These are phyloP conservation scores for Pituophis catenifer DNA, from an alignment of 2,113 vertebrate species.

Conservation along the genomic window DNA sequence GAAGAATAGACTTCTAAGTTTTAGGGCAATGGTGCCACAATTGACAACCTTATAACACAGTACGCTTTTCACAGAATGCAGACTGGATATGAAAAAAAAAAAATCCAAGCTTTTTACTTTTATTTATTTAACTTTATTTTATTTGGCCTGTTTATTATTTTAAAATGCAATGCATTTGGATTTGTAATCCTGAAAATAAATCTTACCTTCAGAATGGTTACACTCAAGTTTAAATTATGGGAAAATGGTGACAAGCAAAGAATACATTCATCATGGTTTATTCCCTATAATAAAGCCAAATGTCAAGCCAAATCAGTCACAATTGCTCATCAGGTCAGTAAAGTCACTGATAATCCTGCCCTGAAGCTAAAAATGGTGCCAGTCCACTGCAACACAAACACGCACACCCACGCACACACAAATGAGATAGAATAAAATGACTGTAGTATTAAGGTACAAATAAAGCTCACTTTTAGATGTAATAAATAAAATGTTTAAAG, in stretches of 20 bases:
- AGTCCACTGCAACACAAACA: constrained; percentile 25
- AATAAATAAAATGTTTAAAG: constrained; percentile 48
- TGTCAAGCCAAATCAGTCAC: constrained; percentile 54
- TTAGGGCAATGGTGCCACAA: not conserved
- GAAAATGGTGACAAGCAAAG: constrained; percentile 58
- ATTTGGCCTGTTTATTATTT: constrained; percentile 76
- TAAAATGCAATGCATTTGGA: constrained; percentile 76
- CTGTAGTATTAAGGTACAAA: constrained; percentile 50
- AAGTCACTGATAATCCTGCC: constrained; percentile 49
- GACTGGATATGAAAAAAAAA: not conserved
- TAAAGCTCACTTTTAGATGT: constrained; percentile 49
- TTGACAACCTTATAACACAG: not conserved
- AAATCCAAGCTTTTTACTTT: not conserved
- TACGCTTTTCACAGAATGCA: not conserved
- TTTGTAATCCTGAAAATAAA: constrained; percentile 78
- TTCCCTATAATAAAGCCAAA: constrained; percentile 60
- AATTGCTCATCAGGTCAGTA: constrained; percentile 48
- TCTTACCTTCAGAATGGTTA: constrained; percentile 72
- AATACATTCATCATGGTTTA: constrained; percentile 76
- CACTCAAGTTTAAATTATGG: constrained; percentile 70
- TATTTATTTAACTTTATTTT: constrained; percentile 18
- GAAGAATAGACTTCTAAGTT: not conserved
- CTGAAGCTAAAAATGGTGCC: constrained; percentile 44
- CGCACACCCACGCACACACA: constrained; percentile 27
- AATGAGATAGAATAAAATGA: constrained; percentile 51